Evolutionary conservation across 2,113 vertebrate species (phyloP), one percentile per base, ranked within the genome.

Genomic region (Fulmarus glacialis): DNA sequence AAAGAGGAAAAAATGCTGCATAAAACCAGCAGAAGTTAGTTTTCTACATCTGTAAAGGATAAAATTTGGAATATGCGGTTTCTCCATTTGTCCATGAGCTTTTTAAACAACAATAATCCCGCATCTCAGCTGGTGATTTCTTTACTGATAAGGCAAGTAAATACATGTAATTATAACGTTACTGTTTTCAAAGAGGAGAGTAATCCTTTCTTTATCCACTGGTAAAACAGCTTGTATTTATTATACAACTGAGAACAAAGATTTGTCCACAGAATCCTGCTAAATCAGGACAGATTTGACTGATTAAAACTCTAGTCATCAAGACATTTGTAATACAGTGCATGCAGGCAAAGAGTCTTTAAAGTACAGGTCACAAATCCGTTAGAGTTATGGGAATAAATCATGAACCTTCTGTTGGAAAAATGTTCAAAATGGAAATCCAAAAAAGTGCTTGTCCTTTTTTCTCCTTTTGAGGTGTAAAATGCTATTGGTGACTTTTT

Each of bases 131-230:
- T 96, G 95, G 93, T 82, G 89, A 97, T 58, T 95, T 93, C 93
- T 97, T 78, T 96, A 92, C 95, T 94, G 93, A 97, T 97, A 97
- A 97, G 93, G 80, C 85, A 97, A 95, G 94, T 97, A 98, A 98
- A 98, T 97, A 97, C 90, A 96, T 62, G 90, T 93, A 98, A 98
- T 98, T 98, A 97, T 95, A 83, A 98, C 97, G 98, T 97, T 98
- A 95, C 97, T 55, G 88, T 97, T 98, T 98, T 98, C 98, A 98
- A 98, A 98, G 96, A 97, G 73, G 48, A 94, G 84, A 97, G 78
- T 99, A 99, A 99, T 99, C 98, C 98, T 97, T 97, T 80, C 97
- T 97, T 98, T 98, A 99, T 98, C 98, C 98, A 89, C 94, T 92
- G 96, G 98, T 98, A 98, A 98, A 98, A 97, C 85, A 84, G 97